A percentile compares a stretch with the other conserved stretches of the same genome.
Conservation (phyloP, 2,113 vertebrate species). For the Orthonyx spaldingii region DNA sequence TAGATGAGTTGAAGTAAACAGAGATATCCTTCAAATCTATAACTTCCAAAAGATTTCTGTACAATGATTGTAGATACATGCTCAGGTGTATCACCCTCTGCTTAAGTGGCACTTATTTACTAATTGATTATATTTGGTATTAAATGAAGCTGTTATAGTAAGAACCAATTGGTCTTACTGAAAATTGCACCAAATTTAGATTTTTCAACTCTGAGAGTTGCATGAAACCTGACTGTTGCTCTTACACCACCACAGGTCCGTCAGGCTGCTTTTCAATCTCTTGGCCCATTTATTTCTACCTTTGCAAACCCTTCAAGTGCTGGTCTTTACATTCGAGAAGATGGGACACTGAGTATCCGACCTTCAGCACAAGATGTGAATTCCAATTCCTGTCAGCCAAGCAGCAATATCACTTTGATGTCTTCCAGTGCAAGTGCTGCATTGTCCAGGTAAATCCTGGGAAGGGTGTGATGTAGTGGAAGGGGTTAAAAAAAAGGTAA, state of each 20-base stretch:
- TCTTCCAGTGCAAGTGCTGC: background rate
- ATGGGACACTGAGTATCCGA: conserved; percentile 71
- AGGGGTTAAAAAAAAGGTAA: background rate
- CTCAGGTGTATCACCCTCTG: background rate
- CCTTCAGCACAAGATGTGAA: background rate
- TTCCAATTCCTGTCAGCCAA: background rate
- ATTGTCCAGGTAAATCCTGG: conserved; percentile 13
- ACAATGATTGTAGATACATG: background rate
- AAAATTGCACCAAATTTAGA: background rate
- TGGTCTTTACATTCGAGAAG: conserved; percentile 80
- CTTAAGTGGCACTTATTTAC: background rate
- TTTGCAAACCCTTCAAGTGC: conserved; percentile 87
- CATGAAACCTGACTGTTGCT: background rate
- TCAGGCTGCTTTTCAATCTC: conserved; percentile 89
- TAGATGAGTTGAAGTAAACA: background rate
- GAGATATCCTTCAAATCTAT: background rate
- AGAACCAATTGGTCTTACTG: background rate
- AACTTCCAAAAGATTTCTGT: background rate
- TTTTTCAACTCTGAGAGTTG: background rate
- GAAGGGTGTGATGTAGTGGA: background rate
- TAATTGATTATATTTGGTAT: background rate
- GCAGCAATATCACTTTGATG: background rate
- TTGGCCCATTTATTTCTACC: conserved; percentile 89
- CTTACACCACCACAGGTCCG: conserved; percentile 72
- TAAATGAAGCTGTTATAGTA: background rate